A percentile compares a stretch with the other conserved stretches of the same genome.
These are phyloP conservation scores for Micoletzkya japonica DNA, from an alignment of 2,888 invertebrate species.

Conservation along the genomic window DNA sequence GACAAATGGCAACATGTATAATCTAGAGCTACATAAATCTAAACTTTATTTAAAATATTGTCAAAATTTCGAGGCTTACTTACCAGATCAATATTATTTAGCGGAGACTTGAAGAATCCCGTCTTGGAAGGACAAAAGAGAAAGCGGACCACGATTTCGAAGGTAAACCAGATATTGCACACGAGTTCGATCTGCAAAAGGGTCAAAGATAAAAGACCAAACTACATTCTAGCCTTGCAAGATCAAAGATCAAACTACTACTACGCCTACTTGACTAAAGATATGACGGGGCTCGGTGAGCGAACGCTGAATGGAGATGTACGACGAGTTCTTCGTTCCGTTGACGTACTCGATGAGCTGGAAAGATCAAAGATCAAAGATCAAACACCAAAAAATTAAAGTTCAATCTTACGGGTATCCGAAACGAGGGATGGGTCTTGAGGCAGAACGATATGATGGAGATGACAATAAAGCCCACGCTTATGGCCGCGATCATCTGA, in stretches of 20 bases:
- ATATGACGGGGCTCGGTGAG: slow-evolving; percentile 54
- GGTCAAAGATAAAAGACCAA: not conserved
- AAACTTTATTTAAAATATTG: not conserved
- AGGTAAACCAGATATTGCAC: slow-evolving; percentile 93
- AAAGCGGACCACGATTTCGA: slow-evolving; percentile 83
- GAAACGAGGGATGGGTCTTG: slow-evolving; percentile 95
- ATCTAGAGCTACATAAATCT: no score
- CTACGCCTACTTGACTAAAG: slow-evolving; percentile 51
- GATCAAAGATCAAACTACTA: no score
- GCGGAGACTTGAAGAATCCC: slow-evolving; percentile 80
- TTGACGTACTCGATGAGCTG: no score
- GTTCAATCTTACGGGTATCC: slow-evolving; percentile 65
- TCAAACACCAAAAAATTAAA: not conserved
- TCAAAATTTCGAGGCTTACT: not conserved
- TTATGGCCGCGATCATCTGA: slow-evolving; percentile 89
- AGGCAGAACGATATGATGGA: slow-evolving; percentile 93
- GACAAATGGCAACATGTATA: no score
- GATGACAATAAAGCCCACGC: slow-evolving; percentile 93
- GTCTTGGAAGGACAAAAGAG: slow-evolving; percentile 78
- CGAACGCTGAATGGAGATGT: slow-evolving; percentile 31
- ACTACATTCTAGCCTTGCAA: no score
- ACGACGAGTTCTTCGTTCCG: no score
- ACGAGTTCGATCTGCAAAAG: slow-evolving; percentile 69
- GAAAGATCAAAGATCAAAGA: no score
- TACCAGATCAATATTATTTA: slow-evolving; percentile 87